Conservation (phyloP, 2,888 invertebrate species). For the Cabera pusaria region DNA sequence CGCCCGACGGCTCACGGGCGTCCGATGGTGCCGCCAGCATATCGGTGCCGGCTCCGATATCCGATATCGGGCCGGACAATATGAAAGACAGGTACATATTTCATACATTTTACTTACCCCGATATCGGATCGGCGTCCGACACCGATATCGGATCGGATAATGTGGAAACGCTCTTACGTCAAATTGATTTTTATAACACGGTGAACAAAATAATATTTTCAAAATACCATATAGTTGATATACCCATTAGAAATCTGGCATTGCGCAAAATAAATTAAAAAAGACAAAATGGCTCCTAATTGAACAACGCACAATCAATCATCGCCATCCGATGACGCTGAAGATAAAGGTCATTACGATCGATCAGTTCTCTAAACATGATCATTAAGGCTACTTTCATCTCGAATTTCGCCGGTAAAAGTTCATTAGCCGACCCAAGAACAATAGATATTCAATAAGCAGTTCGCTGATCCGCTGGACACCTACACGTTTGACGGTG, state of each 20-base stretch:
- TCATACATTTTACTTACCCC: too few relatives aligned
- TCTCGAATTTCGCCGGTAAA: constrained; percentile 54
- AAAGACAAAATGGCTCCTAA: constrained; percentile 25
- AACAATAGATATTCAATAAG: constrained; percentile 59
- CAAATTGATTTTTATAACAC: too few relatives aligned
- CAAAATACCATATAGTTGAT: too few relatives aligned
- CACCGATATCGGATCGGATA: too few relatives aligned
- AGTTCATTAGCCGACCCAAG: constrained; percentile 62
- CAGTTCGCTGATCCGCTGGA: constrained; percentile 47
- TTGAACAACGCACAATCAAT: constrained; percentile 35
- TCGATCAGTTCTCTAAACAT: constrained; percentile 50
- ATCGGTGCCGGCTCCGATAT: too few relatives aligned
- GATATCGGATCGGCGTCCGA: too few relatives aligned
- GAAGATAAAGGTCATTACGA: constrained; percentile 51
- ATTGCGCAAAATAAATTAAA: constrained; percentile 13
- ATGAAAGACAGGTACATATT: too few relatives aligned
- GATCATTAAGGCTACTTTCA: constrained; percentile 61
- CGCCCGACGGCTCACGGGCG: too few relatives aligned
- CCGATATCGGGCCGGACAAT: too few relatives aligned
- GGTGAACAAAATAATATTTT: constrained; percentile 64
- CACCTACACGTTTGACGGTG: constrained; percentile 54
- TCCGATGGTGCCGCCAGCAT: too few relatives aligned
- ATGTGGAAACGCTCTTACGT: too few relatives aligned
- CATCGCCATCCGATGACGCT: constrained; percentile 35
- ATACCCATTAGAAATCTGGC: constrained; percentile 41